Conservation (phyloP, 1,140 invertebrate genomes). For the Capitella teleta region DNA sequence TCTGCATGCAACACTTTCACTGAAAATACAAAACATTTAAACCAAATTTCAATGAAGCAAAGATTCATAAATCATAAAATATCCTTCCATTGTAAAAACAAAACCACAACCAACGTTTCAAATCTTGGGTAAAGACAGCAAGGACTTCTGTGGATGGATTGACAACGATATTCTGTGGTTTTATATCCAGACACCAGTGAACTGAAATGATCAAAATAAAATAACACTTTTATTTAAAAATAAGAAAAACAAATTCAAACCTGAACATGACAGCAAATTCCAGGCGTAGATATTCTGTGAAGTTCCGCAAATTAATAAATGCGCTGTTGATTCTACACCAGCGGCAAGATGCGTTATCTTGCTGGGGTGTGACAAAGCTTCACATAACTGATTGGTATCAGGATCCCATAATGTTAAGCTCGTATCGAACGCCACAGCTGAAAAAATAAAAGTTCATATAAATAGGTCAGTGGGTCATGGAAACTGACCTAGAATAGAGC, state of each 20-base stretch:
- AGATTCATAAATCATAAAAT: no score
- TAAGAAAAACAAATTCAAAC: not conserved
- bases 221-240: not conserved
- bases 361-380: not conserved
- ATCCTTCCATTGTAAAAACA: no score
- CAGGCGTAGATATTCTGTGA: not conserved
- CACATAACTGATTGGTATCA: constrained; percentile 38
- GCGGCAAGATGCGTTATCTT: not conserved
- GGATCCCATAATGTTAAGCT: constrained; percentile 58
- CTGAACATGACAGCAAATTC: not conserved
- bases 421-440: constrained; percentile 58
- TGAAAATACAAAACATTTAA: no score
- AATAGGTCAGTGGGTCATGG: no score
- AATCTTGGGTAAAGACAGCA: constrained; percentile 58
- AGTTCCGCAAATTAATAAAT: not conserved
- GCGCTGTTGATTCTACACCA: not conserved
- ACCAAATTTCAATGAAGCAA: no score
- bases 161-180: constrained; percentile 43
- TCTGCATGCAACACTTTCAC: no score
- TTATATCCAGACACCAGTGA: constrained; percentile 43
- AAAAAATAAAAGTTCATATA: no score
- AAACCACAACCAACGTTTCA: no score
- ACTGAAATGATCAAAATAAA: constrained; percentile 18
- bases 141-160: constrained; percentile 55
- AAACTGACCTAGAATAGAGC: constrained; percentile 61